Base-by-base conservation (phyloP, 2,888 invertebrate genomes). In the Gibbula magus region DNA sequence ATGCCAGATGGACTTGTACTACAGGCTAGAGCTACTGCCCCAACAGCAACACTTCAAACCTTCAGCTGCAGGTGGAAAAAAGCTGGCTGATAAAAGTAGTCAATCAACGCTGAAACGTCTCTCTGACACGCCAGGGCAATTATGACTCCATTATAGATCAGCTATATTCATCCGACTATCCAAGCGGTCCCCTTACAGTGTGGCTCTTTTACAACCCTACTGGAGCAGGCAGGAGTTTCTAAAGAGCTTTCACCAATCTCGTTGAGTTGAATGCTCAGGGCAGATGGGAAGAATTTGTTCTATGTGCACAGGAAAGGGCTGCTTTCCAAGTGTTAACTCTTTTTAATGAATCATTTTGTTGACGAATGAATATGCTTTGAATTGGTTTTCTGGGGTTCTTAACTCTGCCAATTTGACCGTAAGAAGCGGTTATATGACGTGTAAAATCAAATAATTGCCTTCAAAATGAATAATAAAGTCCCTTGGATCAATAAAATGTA, bases 321-420 rank as follows among this genome's bases (percentile, higher is more conserved):
- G 56, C 35, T 45, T 45, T 75, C 66, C 61, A 56, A 61, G 61
- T 61, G 77, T 77, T 56, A 77, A 61, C 61, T 77, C 39, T 52
- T 22, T 53, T 77, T 13, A 77, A 77, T 61, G 39, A 61, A 77
- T 77, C 56, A 77, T 39, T 61, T 61, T 70, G 70, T 70, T 70
- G 70, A 70, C 39, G 39, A 29, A 70, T 70, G 70, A 70, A 70
- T 70, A 70, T 70, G 70, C n/a, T 70, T 39, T 70, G 70, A 70
- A 70, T 70, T 70, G 70, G 70, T 70, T 70, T 70, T 70, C 39
- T 35, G 16, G 25, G n/a, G 18, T n/a, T 54, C 51, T 70, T 70
- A 70, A 32, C 29, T 18, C 32, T 70, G 39, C 70, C 70, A 70
- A 70, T 32, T 39, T 39, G 18, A 39, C 39, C 35, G 18, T 29